A percentile compares a stretch with the other conserved stretches of the same genome.
phyloP scores from a whole-genome alignment of 2,797 vertebrate genomes.

The Erethizon dorsatum region DNA sequence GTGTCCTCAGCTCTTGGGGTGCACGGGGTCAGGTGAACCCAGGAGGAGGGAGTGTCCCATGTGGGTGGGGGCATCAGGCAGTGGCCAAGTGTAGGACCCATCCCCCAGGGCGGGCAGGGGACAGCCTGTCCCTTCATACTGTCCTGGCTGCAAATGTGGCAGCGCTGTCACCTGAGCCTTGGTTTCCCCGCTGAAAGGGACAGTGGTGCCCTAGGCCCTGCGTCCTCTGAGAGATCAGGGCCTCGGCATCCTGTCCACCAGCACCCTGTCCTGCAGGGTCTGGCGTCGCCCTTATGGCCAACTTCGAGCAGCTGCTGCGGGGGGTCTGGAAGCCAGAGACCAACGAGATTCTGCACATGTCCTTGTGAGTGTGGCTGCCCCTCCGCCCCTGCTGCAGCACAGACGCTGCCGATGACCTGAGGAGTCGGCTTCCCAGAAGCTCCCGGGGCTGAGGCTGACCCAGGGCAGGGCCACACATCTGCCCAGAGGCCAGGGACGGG shows the following conservation, averaged over 20 bases:
- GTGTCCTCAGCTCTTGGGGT: neutral
- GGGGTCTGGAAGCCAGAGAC: conserved; percentile 98
- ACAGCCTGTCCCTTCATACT: too few relatives aligned
- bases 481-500: too few relatives aligned
- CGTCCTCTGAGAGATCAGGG: neutral
- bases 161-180: neutral
- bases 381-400: neutral
- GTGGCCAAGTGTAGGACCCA: neutral
- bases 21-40: neutral
- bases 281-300: conserved; percentile 96
- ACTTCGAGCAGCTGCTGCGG: conserved; percentile 97
- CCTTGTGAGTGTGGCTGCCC: conserved; percentile 94
- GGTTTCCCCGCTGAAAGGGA: neutral
- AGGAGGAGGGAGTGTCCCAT: neutral
- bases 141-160: neutral
- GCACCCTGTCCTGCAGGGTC: conserved; percentile 91
- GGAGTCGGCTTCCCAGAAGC: neutral
- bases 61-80: neutral
- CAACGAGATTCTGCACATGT: conserved; percentile 98
- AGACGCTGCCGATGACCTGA: neutral
- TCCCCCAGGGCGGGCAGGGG: neutral
- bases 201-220: neutral
- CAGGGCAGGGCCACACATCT: neutral
- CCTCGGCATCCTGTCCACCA: neutral
- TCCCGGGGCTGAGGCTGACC: neutral